Conservation (phyloP, 2,888 invertebrate genomes). For the Bedellia somnulentella region DNA sequence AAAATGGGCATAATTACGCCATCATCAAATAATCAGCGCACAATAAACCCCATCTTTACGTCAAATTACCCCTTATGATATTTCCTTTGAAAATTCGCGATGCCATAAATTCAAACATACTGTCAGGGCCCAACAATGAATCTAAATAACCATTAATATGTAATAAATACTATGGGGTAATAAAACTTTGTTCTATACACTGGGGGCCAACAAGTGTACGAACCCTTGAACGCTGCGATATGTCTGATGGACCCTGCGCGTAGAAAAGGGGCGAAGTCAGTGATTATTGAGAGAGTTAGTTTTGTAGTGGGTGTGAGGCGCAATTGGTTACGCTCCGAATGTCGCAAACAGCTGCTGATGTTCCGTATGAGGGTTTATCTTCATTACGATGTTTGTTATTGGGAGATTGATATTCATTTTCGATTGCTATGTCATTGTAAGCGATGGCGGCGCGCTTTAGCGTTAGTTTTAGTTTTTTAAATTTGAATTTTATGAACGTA, state of each 20-base stretch:
- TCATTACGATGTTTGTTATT: constrained; percentile 61
- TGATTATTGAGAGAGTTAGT: constrained; percentile 1
- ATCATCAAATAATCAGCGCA: no score
- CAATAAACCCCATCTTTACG: no score
- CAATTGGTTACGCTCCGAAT: constrained; percentile 55
- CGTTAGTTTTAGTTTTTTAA: no score
- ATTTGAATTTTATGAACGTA: no score
- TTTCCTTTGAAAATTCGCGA: no score
- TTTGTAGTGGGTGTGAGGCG: constrained; percentile 7
- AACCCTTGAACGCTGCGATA: constrained; percentile 35
- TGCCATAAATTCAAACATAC: constrained; percentile 57
- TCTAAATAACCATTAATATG: constrained; percentile 62
- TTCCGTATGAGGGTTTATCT: constrained; percentile 52
- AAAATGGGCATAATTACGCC: no score
- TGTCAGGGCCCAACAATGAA: constrained; percentile 54
- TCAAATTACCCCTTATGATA: no score
- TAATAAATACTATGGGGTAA: constrained; percentile 59
- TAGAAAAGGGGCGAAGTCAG: not conserved
- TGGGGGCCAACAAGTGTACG: constrained; percentile 56
- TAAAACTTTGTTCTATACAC: constrained; percentile 32
- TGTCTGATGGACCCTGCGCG: not conserved
- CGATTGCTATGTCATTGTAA: no score
- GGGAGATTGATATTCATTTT: constrained; percentile 38
- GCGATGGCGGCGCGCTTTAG: no score
- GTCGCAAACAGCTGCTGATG: constrained; percentile 48